Conservation (phyloP, 2,113 vertebrate genomes). For the Asarcornis scutulata region DNA sequence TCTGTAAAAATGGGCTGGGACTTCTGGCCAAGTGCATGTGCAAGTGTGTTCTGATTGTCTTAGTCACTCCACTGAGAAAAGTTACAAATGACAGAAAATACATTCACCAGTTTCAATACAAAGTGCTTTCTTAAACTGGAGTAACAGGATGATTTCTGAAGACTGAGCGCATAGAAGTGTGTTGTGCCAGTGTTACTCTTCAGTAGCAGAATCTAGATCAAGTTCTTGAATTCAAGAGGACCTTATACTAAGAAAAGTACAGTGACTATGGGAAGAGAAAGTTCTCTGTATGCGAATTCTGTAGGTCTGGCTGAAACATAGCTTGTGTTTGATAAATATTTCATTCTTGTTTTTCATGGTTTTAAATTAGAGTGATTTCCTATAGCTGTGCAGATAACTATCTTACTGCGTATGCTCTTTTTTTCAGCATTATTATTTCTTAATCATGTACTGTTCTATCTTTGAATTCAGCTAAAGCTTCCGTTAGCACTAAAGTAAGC, state of each 20-base stretch:
- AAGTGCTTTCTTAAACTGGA: not conserved
- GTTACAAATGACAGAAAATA: no score
- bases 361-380: not conserved
- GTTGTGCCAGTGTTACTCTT: not conserved
- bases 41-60: not conserved
- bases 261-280: not conserved
- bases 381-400: not conserved
- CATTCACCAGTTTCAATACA: no score
- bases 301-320: not conserved
- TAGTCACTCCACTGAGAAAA: no score
- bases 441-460: not conserved
- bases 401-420: not conserved
- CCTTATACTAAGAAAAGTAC: not conserved
- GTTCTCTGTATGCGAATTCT: not conserved
- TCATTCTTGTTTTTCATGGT: not conserved
- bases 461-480: not conserved
- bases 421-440: not conserved
- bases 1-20: not conserved
- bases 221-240: not conserved
- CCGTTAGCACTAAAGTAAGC: not conserved
- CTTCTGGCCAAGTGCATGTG: accelerated
- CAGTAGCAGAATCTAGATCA: not conserved
- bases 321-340: not conserved
- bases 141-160: not conserved
- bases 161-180: not conserved